A percentile compares a stretch with the other conserved stretches of the same genome.
Conservation (phyloP, 2,888 invertebrate species). For the Synergus umbraculus region DNA sequence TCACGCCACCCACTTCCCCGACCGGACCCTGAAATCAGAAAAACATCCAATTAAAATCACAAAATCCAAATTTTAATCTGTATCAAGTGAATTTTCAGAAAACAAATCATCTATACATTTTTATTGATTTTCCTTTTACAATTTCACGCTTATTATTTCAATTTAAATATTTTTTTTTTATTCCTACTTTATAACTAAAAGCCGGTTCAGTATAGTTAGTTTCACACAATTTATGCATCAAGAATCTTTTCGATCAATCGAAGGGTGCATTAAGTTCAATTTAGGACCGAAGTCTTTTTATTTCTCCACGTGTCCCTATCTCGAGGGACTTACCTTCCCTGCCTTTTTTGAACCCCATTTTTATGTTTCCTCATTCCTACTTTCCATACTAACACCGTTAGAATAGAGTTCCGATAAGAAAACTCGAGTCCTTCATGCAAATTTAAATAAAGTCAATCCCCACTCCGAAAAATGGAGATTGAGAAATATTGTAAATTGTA, state of each 20-base stretch:
- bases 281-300: slow-evolving; percentile 48
- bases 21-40: slow-evolving; percentile 72
- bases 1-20: slow-evolving; percentile 76
- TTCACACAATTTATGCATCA: not conserved
- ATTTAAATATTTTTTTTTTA: too few relatives aligned
- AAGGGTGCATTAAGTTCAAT: slow-evolving; percentile 55
- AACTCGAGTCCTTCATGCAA: slow-evolving; percentile 2
- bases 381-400: slow-evolving; percentile 14
- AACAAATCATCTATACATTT: too few relatives aligned
- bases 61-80: not conserved
- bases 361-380: not conserved
- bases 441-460: slow-evolving; percentile 14
- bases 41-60: not conserved
- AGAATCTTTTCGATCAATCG: slow-evolving; percentile 49
- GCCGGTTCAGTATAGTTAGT: not conserved
- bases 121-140: too few relatives aligned
- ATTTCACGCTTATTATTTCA: too few relatives aligned
- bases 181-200: not conserved
- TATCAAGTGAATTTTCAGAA: too few relatives aligned
- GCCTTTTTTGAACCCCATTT: slow-evolving; percentile 10
- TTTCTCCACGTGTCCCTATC: slow-evolving; percentile 13
- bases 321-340: slow-evolving; percentile 6
- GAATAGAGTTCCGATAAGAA: slow-evolving; percentile 21
- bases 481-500: not conserved
- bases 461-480: slow-evolving; percentile 5